Evolutionary conservation across 2,888 invertebrate species (phyloP).

Genomic region (Drosophila mettleri): DNA sequence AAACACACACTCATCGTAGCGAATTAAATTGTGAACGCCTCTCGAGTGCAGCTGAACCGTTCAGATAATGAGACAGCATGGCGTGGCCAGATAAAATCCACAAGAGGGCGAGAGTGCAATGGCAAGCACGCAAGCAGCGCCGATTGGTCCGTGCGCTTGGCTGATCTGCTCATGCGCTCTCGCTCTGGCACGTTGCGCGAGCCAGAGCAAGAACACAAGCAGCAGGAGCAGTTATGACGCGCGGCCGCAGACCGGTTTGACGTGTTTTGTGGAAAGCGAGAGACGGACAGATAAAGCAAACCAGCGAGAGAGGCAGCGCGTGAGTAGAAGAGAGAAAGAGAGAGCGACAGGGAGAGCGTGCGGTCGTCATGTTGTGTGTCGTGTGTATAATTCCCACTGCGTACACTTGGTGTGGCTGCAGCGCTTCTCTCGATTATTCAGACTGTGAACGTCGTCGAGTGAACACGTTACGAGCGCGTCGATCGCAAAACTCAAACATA

Average conservation of each 20-base stretch:
- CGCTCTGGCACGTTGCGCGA: slow-evolving; percentile 22
- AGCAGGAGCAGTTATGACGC: slow-evolving; percentile 18
- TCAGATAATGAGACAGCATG: slow-evolving; percentile 61
- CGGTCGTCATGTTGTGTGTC: slow-evolving; percentile 26
- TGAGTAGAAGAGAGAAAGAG: slow-evolving; percentile 14
- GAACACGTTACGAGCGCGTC: slow-evolving; percentile 81
- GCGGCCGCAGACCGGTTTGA: slow-evolving; percentile 62
- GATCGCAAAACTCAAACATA: slow-evolving; percentile 50
- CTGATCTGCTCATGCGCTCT: slow-evolving; percentile 25
- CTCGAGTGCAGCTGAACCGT: slow-evolving; percentile 36
- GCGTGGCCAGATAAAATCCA: slow-evolving; percentile 79
- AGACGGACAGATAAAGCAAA: slow-evolving; percentile 21
- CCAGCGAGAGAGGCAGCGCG: slow-evolving; percentile 14
- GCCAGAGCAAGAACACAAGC: slow-evolving; percentile 14
- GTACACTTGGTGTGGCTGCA: slow-evolving; percentile 78
- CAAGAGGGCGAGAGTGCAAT: slow-evolving; percentile 62
- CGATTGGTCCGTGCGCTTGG: slow-evolving; percentile 31
- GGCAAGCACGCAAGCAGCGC: slow-evolving; percentile 36
- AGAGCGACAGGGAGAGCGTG: slow-evolving; percentile 23
- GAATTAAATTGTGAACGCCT: slow-evolving; percentile 73
- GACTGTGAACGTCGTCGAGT: slow-evolving; percentile 84
- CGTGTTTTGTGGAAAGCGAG: slow-evolving; percentile 47
- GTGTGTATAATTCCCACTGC: slow-evolving; percentile 62
- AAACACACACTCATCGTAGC: slow-evolving; percentile 49
- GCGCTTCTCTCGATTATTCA: slow-evolving; percentile 83